A percentile compares a stretch with the other conserved stretches of the same genome.
These are phyloP conservation scores for Parelbella ahira DNA, from an alignment of 2,888 invertebrate species.

Conservation along the genomic window DNA sequence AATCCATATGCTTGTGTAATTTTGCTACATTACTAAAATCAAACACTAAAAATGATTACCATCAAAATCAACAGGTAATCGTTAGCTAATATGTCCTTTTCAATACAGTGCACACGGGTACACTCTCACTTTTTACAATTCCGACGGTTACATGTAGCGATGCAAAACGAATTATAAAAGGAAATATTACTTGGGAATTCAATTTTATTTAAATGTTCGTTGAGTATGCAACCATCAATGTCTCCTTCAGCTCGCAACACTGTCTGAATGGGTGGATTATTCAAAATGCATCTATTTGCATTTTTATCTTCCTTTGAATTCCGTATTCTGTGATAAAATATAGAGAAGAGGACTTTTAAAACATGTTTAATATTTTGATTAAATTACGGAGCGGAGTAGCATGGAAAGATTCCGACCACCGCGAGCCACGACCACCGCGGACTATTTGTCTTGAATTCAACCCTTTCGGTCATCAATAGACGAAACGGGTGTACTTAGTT, in stretches of 20 bases:
- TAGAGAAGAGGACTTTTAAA: conserved; percentile 15
- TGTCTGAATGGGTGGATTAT: conserved; percentile 21
- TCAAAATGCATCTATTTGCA: conserved; percentile 24
- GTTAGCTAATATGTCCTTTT: no score
- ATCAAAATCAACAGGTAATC: no score
- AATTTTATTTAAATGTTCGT: conserved; percentile 13
- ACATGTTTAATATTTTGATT: conserved; percentile 24
- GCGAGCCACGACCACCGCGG: not conserved
- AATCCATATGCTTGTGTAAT: no score
- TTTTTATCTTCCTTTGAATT: conserved; percentile 21
- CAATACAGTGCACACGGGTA: no score
- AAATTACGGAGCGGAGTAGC: conserved; percentile 4
- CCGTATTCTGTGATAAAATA: conserved; percentile 12
- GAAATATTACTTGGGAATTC: not conserved
- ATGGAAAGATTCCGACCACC: not conserved
- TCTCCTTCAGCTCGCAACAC: conserved; percentile 4
- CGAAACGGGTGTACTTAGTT: no score
- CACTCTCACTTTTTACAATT: no score
- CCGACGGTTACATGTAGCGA: no score
- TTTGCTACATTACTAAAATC: no score
- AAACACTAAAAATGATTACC: no score
- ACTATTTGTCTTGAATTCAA: no score
- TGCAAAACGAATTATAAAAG: not conserved
- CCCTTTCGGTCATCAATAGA: no score
- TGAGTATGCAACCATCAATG: conserved; percentile 3